phyloP scores from a whole-genome alignment of 2,113 vertebrate species.

The Parotia lawesii region DNA sequence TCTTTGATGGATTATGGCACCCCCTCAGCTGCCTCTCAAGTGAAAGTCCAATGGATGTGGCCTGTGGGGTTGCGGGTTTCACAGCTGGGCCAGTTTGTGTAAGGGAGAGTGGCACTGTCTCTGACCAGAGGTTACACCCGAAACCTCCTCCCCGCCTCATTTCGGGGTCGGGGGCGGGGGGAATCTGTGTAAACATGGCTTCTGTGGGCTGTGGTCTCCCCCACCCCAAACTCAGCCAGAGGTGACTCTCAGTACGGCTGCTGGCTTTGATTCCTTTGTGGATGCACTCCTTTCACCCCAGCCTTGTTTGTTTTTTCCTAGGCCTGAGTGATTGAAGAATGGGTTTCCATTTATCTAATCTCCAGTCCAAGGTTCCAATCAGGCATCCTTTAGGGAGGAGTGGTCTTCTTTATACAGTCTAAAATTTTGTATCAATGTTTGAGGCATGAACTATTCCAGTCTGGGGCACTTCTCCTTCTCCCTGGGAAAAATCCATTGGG shows the following conservation, averaged over 20 bases:
- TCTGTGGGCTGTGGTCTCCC: not conserved
- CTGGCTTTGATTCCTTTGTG: not conserved
- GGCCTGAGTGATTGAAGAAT: not conserved
- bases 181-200: not conserved
- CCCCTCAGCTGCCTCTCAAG: not conserved
- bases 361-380: not conserved
- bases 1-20: not conserved
- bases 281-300: not conserved
- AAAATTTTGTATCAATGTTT: not conserved
- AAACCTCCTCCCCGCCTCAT: not conserved
- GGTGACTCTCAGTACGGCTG: not conserved
- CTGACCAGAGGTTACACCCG: not conserved
- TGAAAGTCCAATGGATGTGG: not conserved
- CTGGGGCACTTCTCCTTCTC: not conserved
- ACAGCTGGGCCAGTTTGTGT: not conserved
- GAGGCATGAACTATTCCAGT: not conserved
- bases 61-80: not conserved
- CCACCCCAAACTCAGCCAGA: not conserved
- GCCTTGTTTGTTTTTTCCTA: not conserved
- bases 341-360: not conserved
- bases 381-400: not conserved
- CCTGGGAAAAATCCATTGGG: not conserved
- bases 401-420: not conserved
- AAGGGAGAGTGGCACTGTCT: not conserved
- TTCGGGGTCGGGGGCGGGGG: accelerated